phyloP scores from a whole-genome alignment of 1,140 invertebrate species.

The Formica exsecta region DNA sequence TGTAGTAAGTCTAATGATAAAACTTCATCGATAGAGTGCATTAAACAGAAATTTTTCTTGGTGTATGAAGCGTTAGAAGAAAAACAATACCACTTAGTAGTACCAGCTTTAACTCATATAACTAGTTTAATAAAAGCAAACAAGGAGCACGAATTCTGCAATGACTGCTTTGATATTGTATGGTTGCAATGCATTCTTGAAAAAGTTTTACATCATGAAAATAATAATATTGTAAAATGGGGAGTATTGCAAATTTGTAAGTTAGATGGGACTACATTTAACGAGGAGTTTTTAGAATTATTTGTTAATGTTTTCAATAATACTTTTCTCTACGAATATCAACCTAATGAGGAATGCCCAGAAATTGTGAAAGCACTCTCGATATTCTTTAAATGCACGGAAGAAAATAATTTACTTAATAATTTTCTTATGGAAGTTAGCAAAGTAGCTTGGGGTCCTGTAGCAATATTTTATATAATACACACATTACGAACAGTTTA shows the following conservation, averaged over 20 bases:
- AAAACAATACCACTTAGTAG: slow-evolving; percentile 88
- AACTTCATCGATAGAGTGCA: slow-evolving; percentile 50
- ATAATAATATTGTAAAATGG: slow-evolving; percentile 84
- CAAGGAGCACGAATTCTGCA: slow-evolving; percentile 67
- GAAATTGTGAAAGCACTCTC: slow-evolving; percentile 72
- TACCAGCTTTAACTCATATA: slow-evolving; percentile 85
- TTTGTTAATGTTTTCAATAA: slow-evolving; percentile 78
- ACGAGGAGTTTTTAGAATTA: slow-evolving; percentile 72
- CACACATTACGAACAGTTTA: slow-evolving; percentile 65
- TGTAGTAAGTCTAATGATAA: slow-evolving; percentile 36
- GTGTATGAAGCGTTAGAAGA: slow-evolving; percentile 88
- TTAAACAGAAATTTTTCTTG: slow-evolving; percentile 84
- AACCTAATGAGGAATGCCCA: slow-evolving; percentile 60
- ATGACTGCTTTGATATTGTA: slow-evolving; percentile 73
- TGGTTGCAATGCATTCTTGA: slow-evolving; percentile 85
- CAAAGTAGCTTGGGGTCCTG: slow-evolving; percentile 78
- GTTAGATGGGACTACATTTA: slow-evolving; percentile 64
- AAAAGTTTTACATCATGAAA: slow-evolving; percentile 85
- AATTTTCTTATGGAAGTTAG: slow-evolving; percentile 69
- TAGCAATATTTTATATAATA: slow-evolving; percentile 81
- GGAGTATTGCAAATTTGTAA: slow-evolving; percentile 80
- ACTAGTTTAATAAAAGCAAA: slow-evolving; percentile 76
- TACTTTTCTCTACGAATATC: slow-evolving; percentile 78
- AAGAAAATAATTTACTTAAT: slow-evolving; percentile 56
- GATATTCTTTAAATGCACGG: slow-evolving; percentile 65